Percentiles rank a stretch among this genome's conserved stretches.
These are phyloP conservation scores for Piaya cayana DNA, from an alignment of 2,113 vertebrate species.

Conservation along the genomic window DNA sequence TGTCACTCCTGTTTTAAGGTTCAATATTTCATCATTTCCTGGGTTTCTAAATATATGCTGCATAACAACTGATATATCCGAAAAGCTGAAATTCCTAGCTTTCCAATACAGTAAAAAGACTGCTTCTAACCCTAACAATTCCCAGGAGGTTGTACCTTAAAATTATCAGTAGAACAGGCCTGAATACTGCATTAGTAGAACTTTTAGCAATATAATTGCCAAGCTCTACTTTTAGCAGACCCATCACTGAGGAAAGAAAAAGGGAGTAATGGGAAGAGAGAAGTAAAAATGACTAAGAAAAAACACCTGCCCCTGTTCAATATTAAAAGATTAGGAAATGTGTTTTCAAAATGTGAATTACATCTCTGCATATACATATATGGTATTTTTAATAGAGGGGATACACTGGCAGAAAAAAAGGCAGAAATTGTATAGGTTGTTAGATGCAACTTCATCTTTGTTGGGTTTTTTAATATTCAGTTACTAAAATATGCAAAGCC, in stretches of 20 bases:
- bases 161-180: background rate
- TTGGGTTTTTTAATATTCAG: accelerated
- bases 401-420: background rate
- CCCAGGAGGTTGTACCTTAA: background rate
- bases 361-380: background rate
- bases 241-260: background rate
- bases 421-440: background rate
- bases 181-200: background rate
- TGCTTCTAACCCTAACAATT: conserved; percentile 8
- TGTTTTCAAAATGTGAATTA: background rate
- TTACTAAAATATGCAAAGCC: background rate
- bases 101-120: background rate
- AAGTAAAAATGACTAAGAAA: background rate
- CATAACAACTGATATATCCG: background rate
- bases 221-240: background rate
- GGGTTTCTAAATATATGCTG: conserved; percentile 28
- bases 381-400: background rate
- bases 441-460: background rate
- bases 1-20: conserved; percentile 28
- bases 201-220: background rate
- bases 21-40: conserved; percentile 49
- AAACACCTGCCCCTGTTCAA: accelerated
- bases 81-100: background rate
- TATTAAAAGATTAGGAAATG: background rate
- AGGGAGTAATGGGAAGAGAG: background rate